Base-by-base conservation (phyloP, 2,797 vertebrate species). In the Smutsia temminckii region DNA sequence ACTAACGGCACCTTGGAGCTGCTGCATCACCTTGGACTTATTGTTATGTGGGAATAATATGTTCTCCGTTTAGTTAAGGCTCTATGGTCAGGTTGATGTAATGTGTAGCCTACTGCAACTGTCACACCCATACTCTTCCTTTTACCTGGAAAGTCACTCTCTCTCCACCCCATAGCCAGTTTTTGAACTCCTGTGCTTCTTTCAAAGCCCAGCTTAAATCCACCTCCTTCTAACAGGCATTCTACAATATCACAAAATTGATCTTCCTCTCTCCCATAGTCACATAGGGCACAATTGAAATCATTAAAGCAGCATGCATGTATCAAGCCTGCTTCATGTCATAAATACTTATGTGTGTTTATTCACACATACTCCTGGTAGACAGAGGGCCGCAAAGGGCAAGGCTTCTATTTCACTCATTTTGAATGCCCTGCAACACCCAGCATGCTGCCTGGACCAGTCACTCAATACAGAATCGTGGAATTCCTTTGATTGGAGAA, bases 291-390 rank as follows among this genome's bases (percentile, higher is more conserved):
- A 88, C 74, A 95, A 89, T 85, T 66, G 84, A 95, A 77, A 78
- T 83, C 16, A 71, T 57, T 85, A 79, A 85, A 87, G 34, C 71
- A 55, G 23, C 37, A 66, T 90, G 49, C 2, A n/a, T 78, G 37
- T 72, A 46, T 80, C 71, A 72, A 81, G 49, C 32, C n/a, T 72
- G 37, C 49, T 85, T 91, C 59, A 63, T 57, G 18, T 75, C 42
- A 86, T 91, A 91, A 95, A 85, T 84, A 94, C 51, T 46, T 64
- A 68, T 57, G 16, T 42, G 32, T 89, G 21, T 74, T 96, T 95
- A 89, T 69, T 94, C 46, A 74, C 21, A 88, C 42, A 20, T 37
- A 53, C 17, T 5, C 12, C 8, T n/a, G 32, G 66, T 79, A 68
- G 69, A 59, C 20, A 57, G 91, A 91, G 55, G 88, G 27, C n/a